These are phyloP conservation scores for Holotrichia oblita DNA, from an alignment of 1,140 invertebrate species.

Conservation along the genomic window DNA sequence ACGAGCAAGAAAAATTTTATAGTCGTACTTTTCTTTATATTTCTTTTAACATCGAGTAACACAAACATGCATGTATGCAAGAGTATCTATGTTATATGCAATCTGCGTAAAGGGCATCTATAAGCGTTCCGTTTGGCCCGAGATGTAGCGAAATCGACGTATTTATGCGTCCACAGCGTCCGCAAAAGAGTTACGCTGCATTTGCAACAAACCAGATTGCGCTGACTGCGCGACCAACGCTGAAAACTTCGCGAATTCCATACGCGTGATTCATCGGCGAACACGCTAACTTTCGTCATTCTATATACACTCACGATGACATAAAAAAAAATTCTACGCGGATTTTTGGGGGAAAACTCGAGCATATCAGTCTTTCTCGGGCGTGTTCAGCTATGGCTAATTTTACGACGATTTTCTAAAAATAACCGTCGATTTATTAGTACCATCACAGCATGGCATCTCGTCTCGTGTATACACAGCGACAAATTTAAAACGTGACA, in stretches of 20 bases:
- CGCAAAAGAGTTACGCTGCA: neutral
- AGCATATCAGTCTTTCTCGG: neutral
- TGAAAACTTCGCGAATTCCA: constrained; percentile 17
- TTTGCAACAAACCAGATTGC: constrained; percentile 2
- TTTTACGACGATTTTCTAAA: constrained; percentile 24
- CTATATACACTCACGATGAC: neutral
- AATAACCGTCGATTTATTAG: constrained; percentile 15
- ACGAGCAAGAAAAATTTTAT: too few species aligned
- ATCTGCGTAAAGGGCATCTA: too few species aligned
- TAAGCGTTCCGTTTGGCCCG: neutral
- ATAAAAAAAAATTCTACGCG: neutral
- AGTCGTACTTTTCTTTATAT: too few species aligned
- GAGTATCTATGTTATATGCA: too few species aligned
- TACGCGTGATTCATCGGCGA: neutral
- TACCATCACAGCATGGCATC: neutral
- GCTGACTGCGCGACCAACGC: neutral
- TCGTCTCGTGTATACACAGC: neutral
- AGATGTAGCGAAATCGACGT: neutral
- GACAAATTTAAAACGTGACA: constrained; percentile 24
- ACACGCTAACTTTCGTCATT: neutral
- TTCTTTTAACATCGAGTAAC: too few species aligned
- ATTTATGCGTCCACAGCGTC: neutral
- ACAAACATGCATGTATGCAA: too few species aligned
- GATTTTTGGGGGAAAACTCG: neutral
- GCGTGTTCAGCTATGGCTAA: neutral